Base-by-base conservation (phyloP, 2,888 invertebrate genomes). In the Ophion ellenae region DNA sequence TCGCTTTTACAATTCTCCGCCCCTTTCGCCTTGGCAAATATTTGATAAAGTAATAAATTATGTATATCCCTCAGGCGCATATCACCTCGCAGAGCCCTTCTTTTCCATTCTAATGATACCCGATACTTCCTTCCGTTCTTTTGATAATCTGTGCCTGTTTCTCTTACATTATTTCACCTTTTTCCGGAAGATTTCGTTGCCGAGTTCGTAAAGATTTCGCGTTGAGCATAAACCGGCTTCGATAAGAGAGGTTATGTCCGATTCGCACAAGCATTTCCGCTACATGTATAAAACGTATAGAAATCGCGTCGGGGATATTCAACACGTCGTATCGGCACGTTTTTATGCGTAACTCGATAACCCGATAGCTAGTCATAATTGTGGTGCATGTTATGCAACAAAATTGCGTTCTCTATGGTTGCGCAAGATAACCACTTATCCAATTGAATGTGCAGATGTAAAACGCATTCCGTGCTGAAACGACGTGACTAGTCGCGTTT, bases 321-420 rank as follows among this genome's bases (percentile, higher is more conserved):
- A 66, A 36, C 32, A 36, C 36, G 32, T 66, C 36, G 10, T 66
- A 36, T 36, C 66, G 28, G 17, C 17, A 36, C 20, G 2, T 53
- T 53, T 70, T 53, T 53, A 14, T 53, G 70, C 47, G 47, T 53
- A 28, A 28, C 28, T 53, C 53, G 53, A 7, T 70, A 53, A 53
- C 28, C 2, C 17, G 45, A 61, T n/a, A 45, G 20, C 40, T 11
- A 45, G 75, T 66, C 57, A 20, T 28, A 32, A 76, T 24, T 66
- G 20, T 45, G 14, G 17, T 47, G 28, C 32, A 36, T 20, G 66
- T 76, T 66, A 57, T 57, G 76, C 64, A 75, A 75, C 9, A 28
- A 57, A 32, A 57, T 76, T 66, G 57, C 36, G 53, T 32, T 36
- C 53, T 66, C 4, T 24, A n/a, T 66, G 14, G 20, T 63, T 36